Conservation (phyloP, 2,888 invertebrate species). For the Coremacera marginata region DNA sequence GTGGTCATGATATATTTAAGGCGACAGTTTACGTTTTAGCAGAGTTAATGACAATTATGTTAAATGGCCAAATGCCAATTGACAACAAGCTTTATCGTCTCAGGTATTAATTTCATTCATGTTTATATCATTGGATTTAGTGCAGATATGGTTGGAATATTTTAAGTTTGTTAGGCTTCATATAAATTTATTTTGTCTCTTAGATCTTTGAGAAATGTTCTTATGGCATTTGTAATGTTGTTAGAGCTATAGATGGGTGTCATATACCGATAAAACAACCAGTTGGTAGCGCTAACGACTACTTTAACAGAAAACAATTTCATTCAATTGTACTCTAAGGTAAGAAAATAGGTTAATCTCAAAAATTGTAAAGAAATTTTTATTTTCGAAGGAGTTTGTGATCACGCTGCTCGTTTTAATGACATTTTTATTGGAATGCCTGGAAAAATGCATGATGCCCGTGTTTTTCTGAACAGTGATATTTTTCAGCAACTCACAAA, state of each 20-base stretch:
- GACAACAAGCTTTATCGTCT: not conserved
- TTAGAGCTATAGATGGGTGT: conserved; percentile 22
- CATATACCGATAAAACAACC: conserved; percentile 33
- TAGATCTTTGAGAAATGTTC: conserved; percentile 11
- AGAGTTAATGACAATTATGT: not conserved
- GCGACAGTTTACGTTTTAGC: not conserved
- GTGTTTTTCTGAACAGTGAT: not conserved
- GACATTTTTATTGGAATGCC: conserved; percentile 33
- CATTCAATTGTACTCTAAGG: conserved; percentile 31
- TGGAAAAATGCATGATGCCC: conserved; percentile 29
- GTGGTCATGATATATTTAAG: conserved; percentile 10
- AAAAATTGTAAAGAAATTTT: not conserved
- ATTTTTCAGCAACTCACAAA: not conserved
- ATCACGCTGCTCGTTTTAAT: conserved; percentile 4
- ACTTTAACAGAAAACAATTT: conserved; percentile 3
- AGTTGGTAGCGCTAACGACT: not conserved
- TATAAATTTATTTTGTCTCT: not conserved
- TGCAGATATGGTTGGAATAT: not conserved
- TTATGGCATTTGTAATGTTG: conserved; percentile 1
- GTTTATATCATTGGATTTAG: not conserved
- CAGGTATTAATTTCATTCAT: not conserved
- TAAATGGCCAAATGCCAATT: conserved; percentile 3
- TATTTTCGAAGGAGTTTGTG: conserved; percentile 9
- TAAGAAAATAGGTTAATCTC: not conserved
- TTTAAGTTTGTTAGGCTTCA: not conserved